Evolutionary conservation across 1,140 invertebrate species (phyloP).

Genomic region (Drosophila cardini): DNA sequence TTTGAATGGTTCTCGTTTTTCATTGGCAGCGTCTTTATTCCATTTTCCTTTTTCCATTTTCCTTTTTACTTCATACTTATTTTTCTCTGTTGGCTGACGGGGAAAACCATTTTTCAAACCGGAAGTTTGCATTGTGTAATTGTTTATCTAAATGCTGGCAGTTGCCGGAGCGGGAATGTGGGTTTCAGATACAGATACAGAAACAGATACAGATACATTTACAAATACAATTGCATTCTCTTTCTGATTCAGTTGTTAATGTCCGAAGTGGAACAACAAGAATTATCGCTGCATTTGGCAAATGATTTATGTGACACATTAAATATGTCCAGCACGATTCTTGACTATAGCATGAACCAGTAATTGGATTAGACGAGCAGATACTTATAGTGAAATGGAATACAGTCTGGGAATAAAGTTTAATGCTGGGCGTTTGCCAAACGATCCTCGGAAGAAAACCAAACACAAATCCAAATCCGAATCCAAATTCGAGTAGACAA

Average conservation of each 20-base stretch:
- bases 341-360: conserved; percentile 25
- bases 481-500: conserved; percentile 40
- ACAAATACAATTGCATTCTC: not conserved
- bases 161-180: conserved; percentile 42
- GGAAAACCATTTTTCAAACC: conserved; percentile 48
- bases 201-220: conserved; percentile 5
- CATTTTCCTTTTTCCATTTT: not conserved
- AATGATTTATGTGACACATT: conserved; percentile 75
- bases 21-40: conserved; percentile 39
- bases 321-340: conserved; percentile 29
- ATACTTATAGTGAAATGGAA: not conserved
- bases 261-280: conserved; percentile 34
- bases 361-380: conserved; percentile 51
- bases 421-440: conserved; percentile 20
- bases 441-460: conserved; percentile 4
- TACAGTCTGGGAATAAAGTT: conserved; percentile 22
- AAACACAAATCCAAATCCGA: conserved; percentile 1
- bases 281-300: conserved; percentile 35
- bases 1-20: conserved; percentile 46
- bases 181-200: conserved; percentile 21
- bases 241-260: conserved; percentile 22
- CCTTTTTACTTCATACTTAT: too few species aligned
- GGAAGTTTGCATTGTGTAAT: conserved; percentile 57
- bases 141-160: conserved; percentile 56
- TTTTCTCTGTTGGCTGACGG: conserved; percentile 9